A percentile compares a stretch with the other conserved stretches of the same genome.
These are phyloP conservation scores for Helarctos malayanus DNA, from an alignment of 2,797 vertebrate genomes.

Conservation along the genomic window DNA sequence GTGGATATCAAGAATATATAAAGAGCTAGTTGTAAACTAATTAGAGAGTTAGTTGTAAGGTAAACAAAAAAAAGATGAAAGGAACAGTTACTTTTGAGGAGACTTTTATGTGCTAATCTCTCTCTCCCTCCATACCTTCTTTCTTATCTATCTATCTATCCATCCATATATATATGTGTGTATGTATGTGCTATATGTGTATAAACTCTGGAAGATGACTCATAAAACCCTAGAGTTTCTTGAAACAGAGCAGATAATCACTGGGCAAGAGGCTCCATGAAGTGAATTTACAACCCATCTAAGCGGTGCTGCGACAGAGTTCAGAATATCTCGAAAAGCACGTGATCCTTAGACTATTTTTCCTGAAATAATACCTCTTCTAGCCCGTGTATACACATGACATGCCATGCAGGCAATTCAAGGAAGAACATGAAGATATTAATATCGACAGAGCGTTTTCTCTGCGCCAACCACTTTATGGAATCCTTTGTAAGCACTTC, in stretches of 20 bases:
- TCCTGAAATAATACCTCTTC: not conserved
- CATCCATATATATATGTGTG: rapidly evolving
- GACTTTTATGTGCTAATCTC: not conserved
- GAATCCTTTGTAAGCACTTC: not conserved
- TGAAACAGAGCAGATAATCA: not conserved
- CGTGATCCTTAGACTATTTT: not conserved
- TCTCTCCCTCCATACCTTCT: too few relatives aligned
- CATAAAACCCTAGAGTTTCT: not conserved
- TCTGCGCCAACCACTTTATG: not conserved
- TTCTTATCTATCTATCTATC: not conserved
- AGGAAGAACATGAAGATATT: not conserved
- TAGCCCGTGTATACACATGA: not conserved
- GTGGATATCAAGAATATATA: not conserved
- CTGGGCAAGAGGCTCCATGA: not conserved
- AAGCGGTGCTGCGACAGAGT: not conserved
- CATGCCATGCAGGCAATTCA: not conserved
- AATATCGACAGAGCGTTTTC: not conserved
- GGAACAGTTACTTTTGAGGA: not conserved
- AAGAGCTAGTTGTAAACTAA: not conserved
- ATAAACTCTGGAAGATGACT: not conserved
- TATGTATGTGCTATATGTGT: too few relatives aligned
- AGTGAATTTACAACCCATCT: not conserved
- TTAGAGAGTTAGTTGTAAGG: not conserved
- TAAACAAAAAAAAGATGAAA: not conserved
- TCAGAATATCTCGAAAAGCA: not conserved